phyloP scores from a whole-genome alignment of 2,888 invertebrate species.

The Chloromyia formosa region DNA sequence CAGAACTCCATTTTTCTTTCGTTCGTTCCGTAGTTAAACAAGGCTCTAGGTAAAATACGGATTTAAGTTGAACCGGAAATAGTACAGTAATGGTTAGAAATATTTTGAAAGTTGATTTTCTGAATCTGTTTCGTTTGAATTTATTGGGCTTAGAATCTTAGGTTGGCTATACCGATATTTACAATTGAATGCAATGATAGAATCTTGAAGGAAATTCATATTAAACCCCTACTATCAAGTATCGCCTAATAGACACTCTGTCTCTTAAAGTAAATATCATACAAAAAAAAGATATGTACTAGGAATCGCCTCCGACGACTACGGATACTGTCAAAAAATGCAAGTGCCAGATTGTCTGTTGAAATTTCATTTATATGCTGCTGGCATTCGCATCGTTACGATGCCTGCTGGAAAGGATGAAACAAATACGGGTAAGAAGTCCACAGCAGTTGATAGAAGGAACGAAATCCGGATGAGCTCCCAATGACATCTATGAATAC shows the following conservation, averaged over 20 bases:
- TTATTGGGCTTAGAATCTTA: not conserved
- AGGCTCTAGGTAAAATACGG: not conserved
- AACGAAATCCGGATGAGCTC: slow-evolving; percentile 9
- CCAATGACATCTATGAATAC: slow-evolving; percentile 24
- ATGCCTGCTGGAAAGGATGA: slow-evolving; percentile 28
- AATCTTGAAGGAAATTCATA: no score
- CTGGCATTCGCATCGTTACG: slow-evolving; percentile 32
- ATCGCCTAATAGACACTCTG: no score
- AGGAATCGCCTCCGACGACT: no score
- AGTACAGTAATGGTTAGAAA: no score
- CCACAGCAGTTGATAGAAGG: not conserved
- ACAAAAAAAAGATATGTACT: no score
- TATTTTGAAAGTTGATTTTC: not conserved
- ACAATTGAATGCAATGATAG: no score
- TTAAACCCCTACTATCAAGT: no score
- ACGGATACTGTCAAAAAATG: not conserved
- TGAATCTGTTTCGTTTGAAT: not conserved
- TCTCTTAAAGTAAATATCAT: no score
- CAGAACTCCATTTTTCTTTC: slow-evolving; percentile 39
- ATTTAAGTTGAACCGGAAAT: no score
- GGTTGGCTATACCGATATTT: no score
- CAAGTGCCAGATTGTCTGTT: not conserved
- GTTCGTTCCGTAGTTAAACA: not conserved
- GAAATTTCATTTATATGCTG: slow-evolving; percentile 42
- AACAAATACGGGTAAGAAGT: slow-evolving; percentile 33